Percentiles rank a stretch among this genome's conserved stretches.
These are phyloP conservation scores for Mormyrops boulengeri DNA, from an alignment of 2,797 vertebrate genomes.

Conservation along the genomic window DNA sequence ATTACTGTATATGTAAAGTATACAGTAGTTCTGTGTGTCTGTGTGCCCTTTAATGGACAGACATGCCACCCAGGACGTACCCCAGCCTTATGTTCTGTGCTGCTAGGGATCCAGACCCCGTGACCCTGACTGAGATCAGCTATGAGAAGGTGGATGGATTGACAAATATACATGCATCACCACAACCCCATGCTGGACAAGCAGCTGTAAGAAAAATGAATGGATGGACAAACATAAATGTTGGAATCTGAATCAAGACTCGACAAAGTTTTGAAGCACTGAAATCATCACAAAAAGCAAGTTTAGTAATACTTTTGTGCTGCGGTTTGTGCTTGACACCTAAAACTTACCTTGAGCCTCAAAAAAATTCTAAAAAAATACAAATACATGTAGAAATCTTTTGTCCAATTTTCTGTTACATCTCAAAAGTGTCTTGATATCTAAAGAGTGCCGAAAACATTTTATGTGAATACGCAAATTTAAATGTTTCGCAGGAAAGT, in stretches of 20 bases:
- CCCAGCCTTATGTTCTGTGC: not conserved
- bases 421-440: not conserved
- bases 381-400: not conserved
- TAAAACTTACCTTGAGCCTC: not conserved
- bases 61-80: not conserved
- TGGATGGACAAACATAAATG: not conserved
- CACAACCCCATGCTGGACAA: not conserved
- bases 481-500: not conserved
- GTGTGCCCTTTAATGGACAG: not conserved
- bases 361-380: not conserved
- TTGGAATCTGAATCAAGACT: not conserved
- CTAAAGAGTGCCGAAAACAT: not conserved
- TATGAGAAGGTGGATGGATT: not conserved
- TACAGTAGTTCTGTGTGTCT: not conserved
- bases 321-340: not conserved
- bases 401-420: not conserved
- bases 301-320: not conserved
- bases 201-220: not conserved
- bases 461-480: not conserved
- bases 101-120: not conserved
- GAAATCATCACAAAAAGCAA: not conserved
- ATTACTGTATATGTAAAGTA: not conserved
- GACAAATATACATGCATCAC: not conserved
- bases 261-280: not conserved
- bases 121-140: not conserved